Evolutionary conservation across 2,113 vertebrate genomes (phyloP), one percentile per base, ranked within the genome.

Genomic region (Ancistrus triradiatus): DNA sequence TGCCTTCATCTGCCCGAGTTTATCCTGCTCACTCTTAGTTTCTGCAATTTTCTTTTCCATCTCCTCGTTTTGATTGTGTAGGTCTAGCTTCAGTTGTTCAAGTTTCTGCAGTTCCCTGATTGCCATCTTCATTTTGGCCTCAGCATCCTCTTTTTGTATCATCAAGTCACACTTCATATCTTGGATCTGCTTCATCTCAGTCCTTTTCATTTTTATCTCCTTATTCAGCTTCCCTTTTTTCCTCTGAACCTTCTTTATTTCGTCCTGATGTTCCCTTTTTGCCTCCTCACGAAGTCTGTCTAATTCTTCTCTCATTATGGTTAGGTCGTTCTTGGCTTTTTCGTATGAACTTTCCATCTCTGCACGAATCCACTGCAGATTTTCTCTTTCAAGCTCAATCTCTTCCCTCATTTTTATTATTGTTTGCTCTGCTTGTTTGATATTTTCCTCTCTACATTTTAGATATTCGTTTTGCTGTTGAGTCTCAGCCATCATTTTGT

Each of bases 161-260:
- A 7, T 56, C 25, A 81, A 38, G 48, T 83, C 74, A 4, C 50
- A 38, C 57, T 75, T 84, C 35, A 79, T 52, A 1, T 74, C 8
- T 44, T 81, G 75, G 35, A 81, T 66, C 59, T 85, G 76, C 50
- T 13, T 38, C 18, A 76, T 75, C 57, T 82, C 63, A 59, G 40
- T 77, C 60, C 75, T 75, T n/a, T 59, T 60, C 14, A 52, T 27
- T 15, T 70, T 42, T 31, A 56, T 56, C 42, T 69, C 62, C 7
- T 13, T 49, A 43, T 38, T 49, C 22, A 69, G 28, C 33, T 62
- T 33, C 24, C 56, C 50, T n/a, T 62, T 69, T 11, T 63, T 59
- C 9, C 9, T 33, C 3, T 35, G 37, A 17, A 63, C 31, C 31
- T 24, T 72, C 9, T 72, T 37, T 27, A 15, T 13, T 31, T 69